Base-by-base conservation (phyloP, 2,888 invertebrate species). In the Chorisops tibialis region DNA sequence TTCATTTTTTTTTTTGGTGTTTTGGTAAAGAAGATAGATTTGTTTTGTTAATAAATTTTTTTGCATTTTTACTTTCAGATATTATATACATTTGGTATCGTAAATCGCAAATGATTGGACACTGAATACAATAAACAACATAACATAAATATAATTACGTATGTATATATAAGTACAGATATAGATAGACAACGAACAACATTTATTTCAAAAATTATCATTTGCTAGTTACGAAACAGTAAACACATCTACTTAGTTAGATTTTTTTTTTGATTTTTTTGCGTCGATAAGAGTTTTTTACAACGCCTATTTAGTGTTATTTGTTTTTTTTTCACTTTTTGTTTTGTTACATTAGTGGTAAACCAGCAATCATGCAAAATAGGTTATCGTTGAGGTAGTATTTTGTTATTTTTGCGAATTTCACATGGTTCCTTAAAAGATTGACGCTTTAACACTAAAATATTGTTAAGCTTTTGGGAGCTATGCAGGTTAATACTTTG, bases 371-470 rank as follows among this genome's bases (percentile, higher is more conserved):
- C 88, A 88, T 88, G 88, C 88, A 88, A 88, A 88, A 88, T 88
- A 85, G 86, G 83, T 83, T 84, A 43, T 12, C 19, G 18, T 58
- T 35, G 41, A 22, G 12, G 7, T 24, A 5, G 30, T 9, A 30
- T 30, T 30, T 30, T 30, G n/a, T n/a, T 30, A 5, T 30, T 30
- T 30, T 30, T 2, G 30, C 30, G 30, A 30, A 30, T 86, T 85
- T 86, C 87, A 87, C 87, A 87, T 87, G 87, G 87, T 87, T 85
- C 85, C 85, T 84, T 50, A 54, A 45, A 45, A 18, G 45, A 45
- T n/a, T 30, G 30, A 30, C 30, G 30, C 30, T 30, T 30, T 30
- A 30, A 30, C 30, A 30, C 30, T 30, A 30, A 9, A 30, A 30
- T 30, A 30, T 30, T 30, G 30, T 9, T 9, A 7, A 30, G 9